Conservation (phyloP, 1,140 invertebrate genomes). For the Saxidomus purpurata region DNA sequence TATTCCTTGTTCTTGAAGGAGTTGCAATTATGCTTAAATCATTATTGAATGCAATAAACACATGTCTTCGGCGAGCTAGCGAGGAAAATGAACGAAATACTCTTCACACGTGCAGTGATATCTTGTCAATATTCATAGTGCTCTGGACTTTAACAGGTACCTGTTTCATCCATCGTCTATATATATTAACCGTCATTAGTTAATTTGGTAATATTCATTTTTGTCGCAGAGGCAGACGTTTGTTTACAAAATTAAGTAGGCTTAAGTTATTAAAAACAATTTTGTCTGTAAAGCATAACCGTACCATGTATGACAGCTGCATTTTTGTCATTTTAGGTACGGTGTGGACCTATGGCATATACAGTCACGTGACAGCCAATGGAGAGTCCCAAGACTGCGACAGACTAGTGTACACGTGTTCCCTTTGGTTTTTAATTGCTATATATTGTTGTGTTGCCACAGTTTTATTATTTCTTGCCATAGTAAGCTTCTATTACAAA, state of each 20-base stretch:
- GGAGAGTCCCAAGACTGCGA: slow-evolving; percentile 11
- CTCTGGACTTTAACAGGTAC: slow-evolving; percentile 67
- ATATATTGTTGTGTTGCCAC: neutral
- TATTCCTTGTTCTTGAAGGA: slow-evolving; percentile 62
- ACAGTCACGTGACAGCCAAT: slow-evolving; percentile 21
- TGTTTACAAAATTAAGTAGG: too few species aligned
- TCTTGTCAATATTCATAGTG: slow-evolving; percentile 49
- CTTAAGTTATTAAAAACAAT: too few species aligned
- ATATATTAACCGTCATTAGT: too few species aligned
- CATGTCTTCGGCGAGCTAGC: neutral
- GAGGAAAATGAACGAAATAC: slow-evolving; percentile 44
- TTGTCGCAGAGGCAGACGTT: too few species aligned
- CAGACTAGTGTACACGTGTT: slow-evolving; percentile 40
- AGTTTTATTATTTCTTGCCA: neutral
- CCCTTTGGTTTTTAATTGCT: neutral
- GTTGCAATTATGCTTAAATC: slow-evolving; percentile 32
- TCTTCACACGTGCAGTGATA: slow-evolving; percentile 44
- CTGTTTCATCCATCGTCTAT: too few species aligned
- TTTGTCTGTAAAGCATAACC: too few species aligned
- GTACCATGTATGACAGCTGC: too few species aligned
- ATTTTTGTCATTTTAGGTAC: slow-evolving; percentile 50
- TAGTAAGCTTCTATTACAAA: slow-evolving; percentile 19
- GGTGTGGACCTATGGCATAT: slow-evolving; percentile 51
- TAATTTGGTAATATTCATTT: too few species aligned
- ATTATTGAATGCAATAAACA: slow-evolving; percentile 22